Evolutionary conservation across 2,888 invertebrate genomes (phyloP).

Genomic region (Digitonthophagus gazella): DNA sequence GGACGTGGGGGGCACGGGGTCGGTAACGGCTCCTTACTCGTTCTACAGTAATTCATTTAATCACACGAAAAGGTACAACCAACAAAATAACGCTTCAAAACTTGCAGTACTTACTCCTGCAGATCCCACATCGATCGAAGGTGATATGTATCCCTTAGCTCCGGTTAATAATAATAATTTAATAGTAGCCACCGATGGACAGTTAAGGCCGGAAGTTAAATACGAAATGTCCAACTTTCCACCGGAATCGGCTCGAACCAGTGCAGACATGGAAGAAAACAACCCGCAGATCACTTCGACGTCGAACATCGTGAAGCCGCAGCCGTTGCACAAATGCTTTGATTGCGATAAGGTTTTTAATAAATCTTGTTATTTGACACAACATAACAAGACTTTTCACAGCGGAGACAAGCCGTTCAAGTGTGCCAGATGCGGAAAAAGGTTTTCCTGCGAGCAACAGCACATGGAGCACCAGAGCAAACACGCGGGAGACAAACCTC

Average conservation of each 20-base stretch:
- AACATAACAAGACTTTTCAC: conserved; percentile 88
- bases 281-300: conserved; percentile 46
- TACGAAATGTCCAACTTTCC: conserved; percentile 40
- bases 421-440: conserved; percentile 81
- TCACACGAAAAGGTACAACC: conserved; percentile 35
- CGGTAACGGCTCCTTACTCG: conserved; percentile 48
- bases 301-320: conserved; percentile 33
- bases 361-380: conserved; percentile 83
- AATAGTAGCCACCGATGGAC: conserved; percentile 33
- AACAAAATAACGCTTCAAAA: conserved; percentile 43
- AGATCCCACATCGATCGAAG: conserved; percentile 42
- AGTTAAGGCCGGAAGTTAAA: conserved; percentile 35
- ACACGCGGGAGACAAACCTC: conserved; percentile 80
- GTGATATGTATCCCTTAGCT: conserved; percentile 23
- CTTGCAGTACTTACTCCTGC: conserved; percentile 48
- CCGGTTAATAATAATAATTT: conserved; percentile 34
- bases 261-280: conserved; percentile 45
- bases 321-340: conserved; percentile 64
- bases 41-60: conserved; percentile 37
- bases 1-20: conserved; percentile 77
- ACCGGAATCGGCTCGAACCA: conserved; percentile 45
- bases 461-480: conserved; percentile 73
- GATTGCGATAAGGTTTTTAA: conserved; percentile 83
- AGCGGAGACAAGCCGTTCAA: conserved; percentile 83
- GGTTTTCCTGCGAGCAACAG: conserved; percentile 70